Percentiles rank a stretch among this genome's conserved stretches.
phyloP scores from a whole-genome alignment of 2,888 invertebrate genomes.

The Ormyrus labotus region DNA sequence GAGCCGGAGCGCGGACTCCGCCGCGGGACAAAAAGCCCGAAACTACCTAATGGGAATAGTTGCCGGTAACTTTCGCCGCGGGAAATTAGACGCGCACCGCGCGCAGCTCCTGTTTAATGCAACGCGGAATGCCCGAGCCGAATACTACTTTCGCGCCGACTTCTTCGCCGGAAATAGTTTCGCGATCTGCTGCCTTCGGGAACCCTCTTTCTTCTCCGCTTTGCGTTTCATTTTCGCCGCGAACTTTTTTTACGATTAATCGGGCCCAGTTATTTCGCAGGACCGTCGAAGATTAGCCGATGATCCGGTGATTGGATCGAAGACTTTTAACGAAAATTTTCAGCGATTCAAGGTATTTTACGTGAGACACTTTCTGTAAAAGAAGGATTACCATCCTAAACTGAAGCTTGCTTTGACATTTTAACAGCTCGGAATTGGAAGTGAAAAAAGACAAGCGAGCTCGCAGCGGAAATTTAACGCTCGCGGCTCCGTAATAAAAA shows the following conservation, averaged over 20 bases:
- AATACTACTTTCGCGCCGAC: background rate
- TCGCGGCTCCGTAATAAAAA: too few species aligned
- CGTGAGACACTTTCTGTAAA: too few species aligned
- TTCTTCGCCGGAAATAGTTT: constrained; percentile 50
- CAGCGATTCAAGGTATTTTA: too few species aligned
- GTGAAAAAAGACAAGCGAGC: background rate
- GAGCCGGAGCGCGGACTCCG: background rate
- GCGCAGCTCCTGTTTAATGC: constrained; percentile 58
- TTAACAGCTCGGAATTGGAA: too few species aligned
- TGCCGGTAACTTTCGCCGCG: constrained; percentile 61
- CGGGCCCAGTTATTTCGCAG: too few species aligned
- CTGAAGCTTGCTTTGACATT: too few species aligned
- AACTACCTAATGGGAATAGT: constrained; percentile 71
- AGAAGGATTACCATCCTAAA: too few species aligned
- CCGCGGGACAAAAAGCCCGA: constrained; percentile 61
- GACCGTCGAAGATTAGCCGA: too few species aligned
- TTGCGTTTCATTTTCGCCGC: too few species aligned
- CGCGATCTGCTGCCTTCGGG: background rate
- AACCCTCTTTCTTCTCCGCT: background rate
- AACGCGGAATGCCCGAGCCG: constrained; percentile 54
- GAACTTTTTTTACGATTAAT: too few species aligned
- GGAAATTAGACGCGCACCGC: constrained; percentile 63
- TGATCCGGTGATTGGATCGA: too few species aligned
- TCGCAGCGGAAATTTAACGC: background rate
- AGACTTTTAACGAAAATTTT: too few species aligned